Percentiles rank a stretch among this genome's conserved stretches.
phyloP scores from a whole-genome alignment of 2,797 vertebrate species.

The Alcedo atthis region DNA sequence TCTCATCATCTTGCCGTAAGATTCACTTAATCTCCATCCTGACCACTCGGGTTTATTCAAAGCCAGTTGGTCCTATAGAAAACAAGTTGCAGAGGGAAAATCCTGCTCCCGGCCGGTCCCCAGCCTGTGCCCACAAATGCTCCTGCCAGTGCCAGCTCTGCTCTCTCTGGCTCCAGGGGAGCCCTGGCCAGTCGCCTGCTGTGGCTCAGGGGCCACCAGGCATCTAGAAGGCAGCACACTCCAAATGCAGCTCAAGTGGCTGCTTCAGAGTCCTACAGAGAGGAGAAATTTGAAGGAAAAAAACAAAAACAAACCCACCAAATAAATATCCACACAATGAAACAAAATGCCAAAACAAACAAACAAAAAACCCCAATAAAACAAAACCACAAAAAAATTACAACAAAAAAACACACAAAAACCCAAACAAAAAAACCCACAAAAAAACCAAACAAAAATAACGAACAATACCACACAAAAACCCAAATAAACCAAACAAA shows the following conservation, averaged over 20 bases:
- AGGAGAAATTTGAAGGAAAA: background rate
- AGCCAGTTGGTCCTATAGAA: background rate
- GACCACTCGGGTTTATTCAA: background rate
- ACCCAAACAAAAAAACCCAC: no score
- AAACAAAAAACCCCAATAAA: no score
- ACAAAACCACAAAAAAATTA: no score
- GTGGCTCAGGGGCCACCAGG: fast-evolving
- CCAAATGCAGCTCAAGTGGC: background rate
- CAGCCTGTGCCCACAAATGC: background rate
- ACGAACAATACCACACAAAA: no score
- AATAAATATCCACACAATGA: background rate
- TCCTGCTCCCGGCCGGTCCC: background rate
- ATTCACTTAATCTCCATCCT: conserved; percentile 9
- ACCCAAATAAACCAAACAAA: no score
- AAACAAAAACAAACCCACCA: background rate
- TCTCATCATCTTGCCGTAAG: background rate
- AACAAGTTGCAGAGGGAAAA: background rate
- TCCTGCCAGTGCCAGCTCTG: background rate
- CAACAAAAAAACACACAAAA: no score
- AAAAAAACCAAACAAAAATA: no score
- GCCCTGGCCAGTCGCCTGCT: background rate
- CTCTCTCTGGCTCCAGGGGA: background rate
- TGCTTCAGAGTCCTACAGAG: background rate
- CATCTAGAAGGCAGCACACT: background rate
- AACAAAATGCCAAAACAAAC: no score